Conservation (phyloP, 2,113 vertebrate genomes). For the Pituophis catenifer region DNA sequence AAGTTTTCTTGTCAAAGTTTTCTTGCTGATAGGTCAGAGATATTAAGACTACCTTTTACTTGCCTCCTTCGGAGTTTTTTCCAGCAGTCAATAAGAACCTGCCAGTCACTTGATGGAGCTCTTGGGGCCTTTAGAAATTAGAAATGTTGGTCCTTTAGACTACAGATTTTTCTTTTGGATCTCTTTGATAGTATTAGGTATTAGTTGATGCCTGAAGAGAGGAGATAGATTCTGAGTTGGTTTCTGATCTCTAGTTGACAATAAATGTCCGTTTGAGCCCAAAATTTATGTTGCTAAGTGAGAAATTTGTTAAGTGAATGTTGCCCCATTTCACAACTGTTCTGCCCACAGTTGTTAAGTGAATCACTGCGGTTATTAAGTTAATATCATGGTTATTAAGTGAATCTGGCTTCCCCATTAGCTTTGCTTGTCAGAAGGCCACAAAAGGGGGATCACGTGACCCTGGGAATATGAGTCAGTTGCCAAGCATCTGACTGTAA, state of each 20-base stretch:
- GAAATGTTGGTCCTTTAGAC: background rate
- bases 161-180: background rate
- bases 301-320: background rate
- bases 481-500: background rate
- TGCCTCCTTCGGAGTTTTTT: background rate
- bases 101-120: background rate
- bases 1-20: background rate
- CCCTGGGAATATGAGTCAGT: background rate
- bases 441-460: background rate
- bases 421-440: background rate
- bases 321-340: background rate
- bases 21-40: conserved; percentile 1
- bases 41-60: rapidly evolving
- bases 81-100: background rate
- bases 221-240: background rate
- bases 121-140: background rate
- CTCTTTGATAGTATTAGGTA: background rate
- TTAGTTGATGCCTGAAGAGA: background rate
- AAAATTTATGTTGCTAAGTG: background rate
- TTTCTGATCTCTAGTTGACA: background rate
- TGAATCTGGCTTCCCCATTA: background rate
- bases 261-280: background rate
- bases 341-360: background rate
- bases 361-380: background rate
- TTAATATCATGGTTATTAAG: background rate